Percentiles rank a stretch among this genome's conserved stretches.
These are phyloP conservation scores for Cetonia aurata DNA, from an alignment of 2,888 invertebrate genomes.

Conservation along the genomic window DNA sequence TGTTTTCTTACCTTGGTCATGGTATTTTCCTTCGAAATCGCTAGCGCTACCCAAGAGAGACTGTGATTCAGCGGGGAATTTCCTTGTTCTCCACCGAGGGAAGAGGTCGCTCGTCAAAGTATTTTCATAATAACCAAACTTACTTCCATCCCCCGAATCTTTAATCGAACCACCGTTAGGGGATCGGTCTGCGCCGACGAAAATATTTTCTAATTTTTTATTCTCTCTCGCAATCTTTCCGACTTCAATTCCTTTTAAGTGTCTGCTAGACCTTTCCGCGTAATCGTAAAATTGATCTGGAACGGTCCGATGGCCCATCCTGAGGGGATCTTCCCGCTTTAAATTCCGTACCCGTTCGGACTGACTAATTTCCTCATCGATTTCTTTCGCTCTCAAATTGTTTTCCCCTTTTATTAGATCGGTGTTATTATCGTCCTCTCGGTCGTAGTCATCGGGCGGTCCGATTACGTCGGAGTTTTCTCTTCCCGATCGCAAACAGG, in stretches of 20 bases:
- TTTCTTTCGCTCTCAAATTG: conserved; percentile 29
- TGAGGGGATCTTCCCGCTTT: conserved; percentile 16
- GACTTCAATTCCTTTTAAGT: conserved; percentile 30
- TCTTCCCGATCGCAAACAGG: conserved; percentile 6
- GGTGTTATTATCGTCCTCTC: conserved; percentile 20
- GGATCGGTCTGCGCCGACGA: background rate
- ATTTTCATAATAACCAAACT: conserved; percentile 29
- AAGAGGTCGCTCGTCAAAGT: background rate
- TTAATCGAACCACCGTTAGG: conserved; percentile 7
- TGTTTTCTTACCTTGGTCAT: background rate
- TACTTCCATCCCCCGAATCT: conserved; percentile 16
- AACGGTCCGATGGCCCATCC: conserved; percentile 29
- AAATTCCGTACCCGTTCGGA: conserved; percentile 21
- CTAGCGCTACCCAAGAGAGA: too few relatives aligned
- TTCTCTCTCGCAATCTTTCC: conserved; percentile 33
- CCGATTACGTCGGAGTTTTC: conserved; percentile 10
- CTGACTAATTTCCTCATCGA: conserved; percentile 36
- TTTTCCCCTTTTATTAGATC: conserved; percentile 29
- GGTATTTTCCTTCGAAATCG: background rate
- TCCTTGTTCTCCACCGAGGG: background rate
- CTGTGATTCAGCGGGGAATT: too few relatives aligned
- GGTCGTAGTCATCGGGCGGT: background rate
- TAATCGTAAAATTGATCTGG: conserved; percentile 44
- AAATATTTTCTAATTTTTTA: conserved; percentile 37
- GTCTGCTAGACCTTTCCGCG: conserved; percentile 24